These are phyloP conservation scores for Drosophila sp. DNA, from an alignment of 1,140 invertebrate genomes.

Conservation along the genomic window DNA sequence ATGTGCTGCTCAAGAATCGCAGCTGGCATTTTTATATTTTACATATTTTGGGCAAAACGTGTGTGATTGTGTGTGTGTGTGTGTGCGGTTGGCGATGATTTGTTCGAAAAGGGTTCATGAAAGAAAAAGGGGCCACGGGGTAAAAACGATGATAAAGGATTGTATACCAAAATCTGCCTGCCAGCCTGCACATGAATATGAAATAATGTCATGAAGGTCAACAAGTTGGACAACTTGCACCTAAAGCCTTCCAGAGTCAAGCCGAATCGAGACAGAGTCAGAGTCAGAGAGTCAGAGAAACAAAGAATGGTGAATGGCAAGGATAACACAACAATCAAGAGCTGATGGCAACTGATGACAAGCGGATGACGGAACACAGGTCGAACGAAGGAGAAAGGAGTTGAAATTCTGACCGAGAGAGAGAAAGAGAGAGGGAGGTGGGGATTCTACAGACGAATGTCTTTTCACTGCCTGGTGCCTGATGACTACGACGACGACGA, in stretches of 20 bases:
- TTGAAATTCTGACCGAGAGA: constrained; percentile 26
- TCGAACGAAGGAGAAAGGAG: constrained; percentile 30
- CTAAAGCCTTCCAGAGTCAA: constrained; percentile 12
- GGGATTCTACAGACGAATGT: constrained; percentile 15
- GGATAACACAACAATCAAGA: constrained; percentile 13
- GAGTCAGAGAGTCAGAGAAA: not conserved
- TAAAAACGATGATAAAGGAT: constrained; percentile 4
- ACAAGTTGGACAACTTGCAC: not conserved
- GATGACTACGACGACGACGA: not conserved
- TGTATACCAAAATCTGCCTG: not conserved
- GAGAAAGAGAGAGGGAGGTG: not conserved
- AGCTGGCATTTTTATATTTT: not conserved
- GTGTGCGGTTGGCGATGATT: not conserved
- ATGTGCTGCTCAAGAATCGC: not conserved
- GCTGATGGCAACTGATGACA: constrained; percentile 16
- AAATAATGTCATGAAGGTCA: constrained; percentile 19
- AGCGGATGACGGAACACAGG: constrained; percentile 26
- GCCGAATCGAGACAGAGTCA: not conserved
- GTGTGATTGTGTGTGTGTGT: not conserved
- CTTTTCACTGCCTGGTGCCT: constrained; percentile 38
- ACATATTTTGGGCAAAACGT: not conserved
- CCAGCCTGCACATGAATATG: constrained; percentile 10
- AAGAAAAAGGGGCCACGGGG: not conserved
- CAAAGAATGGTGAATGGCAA: constrained; percentile 1
- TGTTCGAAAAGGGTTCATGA: not conserved